Percentiles rank a stretch among this genome's conserved stretches.
phyloP scores from a whole-genome alignment of 2,797 vertebrate genomes.

The Epinephelus malabaricus region DNA sequence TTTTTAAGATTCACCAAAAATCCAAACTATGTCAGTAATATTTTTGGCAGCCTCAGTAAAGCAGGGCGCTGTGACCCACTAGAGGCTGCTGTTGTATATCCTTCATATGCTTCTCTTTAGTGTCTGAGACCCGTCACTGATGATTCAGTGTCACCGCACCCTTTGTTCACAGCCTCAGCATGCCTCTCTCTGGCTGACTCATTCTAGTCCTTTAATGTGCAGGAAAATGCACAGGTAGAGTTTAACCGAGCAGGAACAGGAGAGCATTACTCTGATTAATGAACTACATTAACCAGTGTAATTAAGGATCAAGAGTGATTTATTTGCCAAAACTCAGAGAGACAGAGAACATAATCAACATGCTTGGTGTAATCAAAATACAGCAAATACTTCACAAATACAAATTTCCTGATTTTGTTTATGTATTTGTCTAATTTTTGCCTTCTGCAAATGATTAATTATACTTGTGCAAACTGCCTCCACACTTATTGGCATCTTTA shows the following conservation, averaged over 20 bases:
- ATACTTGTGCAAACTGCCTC: not conserved
- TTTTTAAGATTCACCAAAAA: conserved; percentile 23
- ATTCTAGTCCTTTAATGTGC: not conserved
- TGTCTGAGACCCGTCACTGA: conserved; percentile 19
- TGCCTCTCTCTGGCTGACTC: not conserved
- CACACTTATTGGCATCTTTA: too few species aligned
- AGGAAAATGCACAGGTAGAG: not conserved
- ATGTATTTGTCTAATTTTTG: conserved; percentile 5
- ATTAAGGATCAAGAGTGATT: conserved; percentile 13
- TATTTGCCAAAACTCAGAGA: not conserved
- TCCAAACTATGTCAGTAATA: not conserved
- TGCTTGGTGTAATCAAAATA: conserved; percentile 4
- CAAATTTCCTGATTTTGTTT: conserved; percentile 1
- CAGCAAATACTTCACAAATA: conserved; percentile 8
- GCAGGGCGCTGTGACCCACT: conserved; percentile 40
- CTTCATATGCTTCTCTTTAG: not conserved
- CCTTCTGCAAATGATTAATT: conserved; percentile 8
- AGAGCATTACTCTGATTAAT: conserved; percentile 10
- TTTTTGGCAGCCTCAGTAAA: conserved; percentile 4
- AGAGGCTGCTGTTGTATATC: conserved; percentile 61
- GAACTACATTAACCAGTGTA: not conserved
- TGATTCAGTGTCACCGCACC: conserved; percentile 29
- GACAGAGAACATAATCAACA: not conserved
- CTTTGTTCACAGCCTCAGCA: conserved; percentile 3
- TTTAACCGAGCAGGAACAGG: not conserved